These are phyloP conservation scores for Gymnopithys bicolor DNA, from an alignment of 2,797 vertebrate genomes.

Conservation along the genomic window DNA sequence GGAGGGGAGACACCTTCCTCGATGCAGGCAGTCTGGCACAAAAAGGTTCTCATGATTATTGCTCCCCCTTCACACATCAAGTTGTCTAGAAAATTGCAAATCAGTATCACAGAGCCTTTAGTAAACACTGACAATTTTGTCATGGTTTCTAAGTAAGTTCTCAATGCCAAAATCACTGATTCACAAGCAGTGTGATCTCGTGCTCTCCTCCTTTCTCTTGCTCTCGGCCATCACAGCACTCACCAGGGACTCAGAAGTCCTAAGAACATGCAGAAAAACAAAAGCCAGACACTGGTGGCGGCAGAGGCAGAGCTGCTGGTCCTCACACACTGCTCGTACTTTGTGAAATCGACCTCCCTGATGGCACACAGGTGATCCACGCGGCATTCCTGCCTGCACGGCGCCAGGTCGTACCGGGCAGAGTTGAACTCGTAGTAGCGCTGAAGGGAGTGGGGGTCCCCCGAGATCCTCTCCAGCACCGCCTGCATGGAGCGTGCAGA, in stretches of 20 bases:
- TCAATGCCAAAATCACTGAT: background rate
- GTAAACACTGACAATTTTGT: background rate
- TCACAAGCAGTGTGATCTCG: accelerated
- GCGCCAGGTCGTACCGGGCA: constrained; percentile 83
- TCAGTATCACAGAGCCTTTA: background rate
- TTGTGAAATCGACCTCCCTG: constrained; percentile 82
- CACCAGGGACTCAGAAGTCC: background rate
- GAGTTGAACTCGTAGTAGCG: constrained; percentile 91
- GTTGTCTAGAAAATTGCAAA: background rate
- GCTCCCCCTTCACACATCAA: background rate
- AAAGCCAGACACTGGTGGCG: background rate
- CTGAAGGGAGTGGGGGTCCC: constrained; percentile 78
- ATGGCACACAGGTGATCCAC: constrained; percentile 89
- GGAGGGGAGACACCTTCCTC: too few relatives aligned
- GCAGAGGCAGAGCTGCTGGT: constrained; percentile 39
- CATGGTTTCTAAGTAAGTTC: background rate
- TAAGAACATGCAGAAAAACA: background rate
- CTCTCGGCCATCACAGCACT: background rate
- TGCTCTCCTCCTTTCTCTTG: background rate
- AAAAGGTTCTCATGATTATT: background rate
- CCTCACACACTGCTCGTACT: constrained; percentile 81
- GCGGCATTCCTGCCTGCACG: constrained; percentile 81
- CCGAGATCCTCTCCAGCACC: constrained; percentile 75
- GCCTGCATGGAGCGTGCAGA: constrained; percentile 84
- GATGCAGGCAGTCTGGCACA: background rate